phyloP scores from a whole-genome alignment of 2,888 invertebrate genomes.

The Gortyna flavago region DNA sequence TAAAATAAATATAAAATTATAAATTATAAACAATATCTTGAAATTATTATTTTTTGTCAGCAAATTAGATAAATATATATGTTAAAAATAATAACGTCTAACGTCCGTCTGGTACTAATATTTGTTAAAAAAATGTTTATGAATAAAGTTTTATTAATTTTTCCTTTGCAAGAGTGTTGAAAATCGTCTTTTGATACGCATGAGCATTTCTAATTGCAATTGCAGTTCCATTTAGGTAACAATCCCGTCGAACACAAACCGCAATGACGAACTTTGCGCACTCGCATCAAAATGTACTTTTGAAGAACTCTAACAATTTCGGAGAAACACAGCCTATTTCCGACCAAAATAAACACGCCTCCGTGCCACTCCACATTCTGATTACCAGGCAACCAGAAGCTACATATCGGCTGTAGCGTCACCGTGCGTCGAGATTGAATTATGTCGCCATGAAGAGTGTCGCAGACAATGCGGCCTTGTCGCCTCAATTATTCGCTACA shows the following conservation, averaged over 20 bases:
- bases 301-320: neutral
- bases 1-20: neutral
- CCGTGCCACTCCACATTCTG: slow-evolving; percentile 18
- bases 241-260: neutral
- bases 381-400: slow-evolving; percentile 51
- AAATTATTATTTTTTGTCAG: neutral
- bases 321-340: neutral
- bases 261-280: neutral
- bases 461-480: slow-evolving; percentile 73
- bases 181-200: neutral
- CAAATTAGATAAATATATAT: neutral
- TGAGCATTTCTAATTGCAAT: neutral
- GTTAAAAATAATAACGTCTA: neutral
- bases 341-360: slow-evolving; percentile 19
- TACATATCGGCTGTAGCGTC: slow-evolving; percentile 14
- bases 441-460: slow-evolving; percentile 70
- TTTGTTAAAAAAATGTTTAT: neutral
- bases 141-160: neutral
- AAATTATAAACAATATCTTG: neutral
- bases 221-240: too few relatives aligned
- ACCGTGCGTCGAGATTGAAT: slow-evolving; percentile 69
- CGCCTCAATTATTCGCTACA: slow-evolving; percentile 71
- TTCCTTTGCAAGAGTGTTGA: neutral
- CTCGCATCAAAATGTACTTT: neutral
- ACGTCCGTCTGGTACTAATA: too few relatives aligned